These are phyloP conservation scores for Rhodinocichla rosea DNA, from an alignment of 2,113 vertebrate genomes.

Conservation along the genomic window DNA sequence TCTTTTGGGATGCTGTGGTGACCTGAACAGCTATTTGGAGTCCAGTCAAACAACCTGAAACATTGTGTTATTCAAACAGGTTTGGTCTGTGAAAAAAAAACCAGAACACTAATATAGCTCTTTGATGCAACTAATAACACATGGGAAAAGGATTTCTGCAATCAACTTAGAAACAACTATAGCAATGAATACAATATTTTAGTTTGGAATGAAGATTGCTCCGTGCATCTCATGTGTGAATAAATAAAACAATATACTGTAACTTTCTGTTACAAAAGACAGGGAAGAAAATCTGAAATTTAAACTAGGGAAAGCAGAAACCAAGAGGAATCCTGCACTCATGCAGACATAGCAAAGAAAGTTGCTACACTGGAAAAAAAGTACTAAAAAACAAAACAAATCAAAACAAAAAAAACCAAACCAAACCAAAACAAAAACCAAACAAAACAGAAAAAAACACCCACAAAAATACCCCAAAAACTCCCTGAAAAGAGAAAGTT, in stretches of 20 bases:
- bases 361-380: neutral
- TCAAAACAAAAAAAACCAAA: too few relatives aligned
- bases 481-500: neutral
- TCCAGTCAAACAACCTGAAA: neutral
- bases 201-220: neutral
- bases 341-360: neutral
- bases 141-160: neutral
- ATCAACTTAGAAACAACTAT: neutral
- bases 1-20: too few relatives aligned
- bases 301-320: neutral
- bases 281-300: neutral
- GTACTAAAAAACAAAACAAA: too few relatives aligned
- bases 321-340: neutral
- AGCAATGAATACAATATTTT: neutral
- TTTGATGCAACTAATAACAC: neutral
- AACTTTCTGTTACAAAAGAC: neutral
- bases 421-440: too few relatives aligned
- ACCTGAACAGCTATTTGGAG: neutral
- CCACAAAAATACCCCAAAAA: neutral
- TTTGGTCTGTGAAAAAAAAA: neutral
- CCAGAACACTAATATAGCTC: neutral
- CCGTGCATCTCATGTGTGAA: neutral
- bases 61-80: neutral
- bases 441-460: too few relatives aligned
- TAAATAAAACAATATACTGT: neutral